Percentiles rank a stretch among this genome's conserved stretches.
Conservation (phyloP, 35 echinoderm and acorn worm genomes). For the Lytechinus variegatus region DNA sequence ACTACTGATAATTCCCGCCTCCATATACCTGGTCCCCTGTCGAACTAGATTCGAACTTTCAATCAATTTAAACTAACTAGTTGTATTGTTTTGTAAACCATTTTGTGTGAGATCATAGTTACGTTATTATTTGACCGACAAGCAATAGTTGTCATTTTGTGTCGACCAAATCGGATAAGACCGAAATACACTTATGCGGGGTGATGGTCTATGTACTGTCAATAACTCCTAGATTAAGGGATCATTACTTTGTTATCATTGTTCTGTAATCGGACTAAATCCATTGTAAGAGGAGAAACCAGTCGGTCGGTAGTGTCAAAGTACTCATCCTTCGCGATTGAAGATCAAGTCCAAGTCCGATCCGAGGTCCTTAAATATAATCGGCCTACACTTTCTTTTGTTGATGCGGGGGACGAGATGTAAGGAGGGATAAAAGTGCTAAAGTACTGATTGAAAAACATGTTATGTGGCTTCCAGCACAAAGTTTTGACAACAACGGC, state of each 20-base stretch:
- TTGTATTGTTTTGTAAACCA: too few species aligned
- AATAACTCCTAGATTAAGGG: not conserved
- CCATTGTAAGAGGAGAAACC: not conserved
- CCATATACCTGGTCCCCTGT: too few species aligned
- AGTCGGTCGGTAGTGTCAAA: conserved; percentile 1
- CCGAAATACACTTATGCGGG: not conserved
- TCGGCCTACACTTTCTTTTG: not conserved
- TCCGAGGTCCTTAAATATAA: not conserved
- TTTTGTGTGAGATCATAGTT: too few species aligned
- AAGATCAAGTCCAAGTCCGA: conserved; percentile 3
- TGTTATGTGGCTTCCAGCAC: not conserved
- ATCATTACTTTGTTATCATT: conserved; percentile 11
- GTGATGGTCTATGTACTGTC: not conserved
- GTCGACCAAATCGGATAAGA: not conserved
- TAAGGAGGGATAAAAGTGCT: not conserved
- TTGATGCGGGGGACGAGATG: not conserved
- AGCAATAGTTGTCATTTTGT: too few species aligned
- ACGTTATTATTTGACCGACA: too few species aligned
- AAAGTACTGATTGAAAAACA: conserved; percentile 31
- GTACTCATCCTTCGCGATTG: not conserved
- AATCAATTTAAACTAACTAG: too few species aligned
- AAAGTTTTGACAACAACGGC: conserved; percentile 21
- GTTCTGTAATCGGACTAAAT: conserved; percentile 17
- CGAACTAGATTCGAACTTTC: too few species aligned
- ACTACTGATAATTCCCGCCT: too few species aligned